These are phyloP conservation scores for Lemur catta DNA, from an alignment of 2,797 vertebrate genomes.

Conservation along the genomic window DNA sequence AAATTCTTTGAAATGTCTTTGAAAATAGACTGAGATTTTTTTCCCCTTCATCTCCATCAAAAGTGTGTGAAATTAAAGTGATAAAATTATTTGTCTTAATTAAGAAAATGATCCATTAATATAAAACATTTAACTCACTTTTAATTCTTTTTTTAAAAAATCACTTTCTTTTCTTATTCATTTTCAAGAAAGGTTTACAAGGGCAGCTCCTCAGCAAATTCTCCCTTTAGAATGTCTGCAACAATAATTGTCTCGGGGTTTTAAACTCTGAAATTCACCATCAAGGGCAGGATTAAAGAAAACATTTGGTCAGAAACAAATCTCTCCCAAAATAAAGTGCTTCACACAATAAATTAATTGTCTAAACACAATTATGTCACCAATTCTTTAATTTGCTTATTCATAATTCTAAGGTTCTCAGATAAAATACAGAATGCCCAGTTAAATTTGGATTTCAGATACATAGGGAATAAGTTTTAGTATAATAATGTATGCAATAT, in stretches of 20 bases:
- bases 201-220: constrained; percentile 2
- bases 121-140: constrained; percentile 2
- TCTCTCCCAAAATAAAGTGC: background rate
- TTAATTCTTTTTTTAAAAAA: background rate
- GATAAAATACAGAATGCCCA: background rate
- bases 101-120: background rate
- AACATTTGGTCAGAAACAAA: constrained; percentile 10
- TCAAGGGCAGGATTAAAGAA: background rate
- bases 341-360: background rate
- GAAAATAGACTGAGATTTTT: background rate
- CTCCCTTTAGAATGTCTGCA: background rate
- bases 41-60: background rate
- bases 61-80: background rate
- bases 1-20: background rate
- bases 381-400: background rate
- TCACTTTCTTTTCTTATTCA: background rate
- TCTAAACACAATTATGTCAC: background rate
- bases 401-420: background rate
- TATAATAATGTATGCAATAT: background rate
- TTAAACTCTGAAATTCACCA: background rate
- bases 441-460: background rate
- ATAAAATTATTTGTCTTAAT: constrained; percentile 7
- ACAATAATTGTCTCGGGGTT: background rate
- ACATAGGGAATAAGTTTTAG: background rate
- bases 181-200: constrained; percentile 13